A percentile compares a stretch with the other conserved stretches of the same genome.
Conservation (phyloP, 2,888 invertebrate genomes). For the Pristionchus arcanus region DNA sequence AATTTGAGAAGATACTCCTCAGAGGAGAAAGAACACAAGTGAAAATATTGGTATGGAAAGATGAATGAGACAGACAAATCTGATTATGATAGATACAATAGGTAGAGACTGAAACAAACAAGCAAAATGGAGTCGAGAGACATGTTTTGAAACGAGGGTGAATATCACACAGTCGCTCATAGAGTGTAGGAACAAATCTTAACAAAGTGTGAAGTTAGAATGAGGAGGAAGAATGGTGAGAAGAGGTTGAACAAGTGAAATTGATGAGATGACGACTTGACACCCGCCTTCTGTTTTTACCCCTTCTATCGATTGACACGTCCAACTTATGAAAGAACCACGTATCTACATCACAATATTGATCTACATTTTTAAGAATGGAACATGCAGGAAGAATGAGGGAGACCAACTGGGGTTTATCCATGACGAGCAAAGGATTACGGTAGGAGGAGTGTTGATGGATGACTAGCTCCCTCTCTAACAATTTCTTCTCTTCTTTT, state of each 20-base stretch:
- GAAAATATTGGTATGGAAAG: neutral
- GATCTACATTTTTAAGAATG: neutral
- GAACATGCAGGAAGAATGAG: constrained; percentile 18
- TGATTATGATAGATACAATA: neutral
- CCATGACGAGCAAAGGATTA: constrained; percentile 36
- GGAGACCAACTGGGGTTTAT: constrained; percentile 25
- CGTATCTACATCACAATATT: neutral
- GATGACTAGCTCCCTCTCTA: constrained; percentile 15
- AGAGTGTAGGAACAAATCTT: neutral
- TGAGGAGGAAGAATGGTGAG: constrained; percentile 24
- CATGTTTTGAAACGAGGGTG: neutral
- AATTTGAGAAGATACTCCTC: neutral
- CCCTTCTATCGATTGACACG: constrained; percentile 23
- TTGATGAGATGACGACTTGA: constrained; percentile 51
- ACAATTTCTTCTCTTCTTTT: constrained; percentile 28
- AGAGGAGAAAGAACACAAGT: neutral
- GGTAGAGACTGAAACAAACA: constrained; percentile 2
- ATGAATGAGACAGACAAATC: neutral
- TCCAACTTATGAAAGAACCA: neutral
- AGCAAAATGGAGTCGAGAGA: neutral
- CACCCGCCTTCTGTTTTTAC: constrained; percentile 32
- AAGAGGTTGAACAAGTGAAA: constrained; percentile 38
- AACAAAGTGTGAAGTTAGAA: neutral
- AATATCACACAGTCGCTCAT: neutral
- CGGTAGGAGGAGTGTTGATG: constrained; percentile 36